Conservation (phyloP, 37 sponge, comb jelly and placozoan species). For the Petrosia ficiformis region DNA sequence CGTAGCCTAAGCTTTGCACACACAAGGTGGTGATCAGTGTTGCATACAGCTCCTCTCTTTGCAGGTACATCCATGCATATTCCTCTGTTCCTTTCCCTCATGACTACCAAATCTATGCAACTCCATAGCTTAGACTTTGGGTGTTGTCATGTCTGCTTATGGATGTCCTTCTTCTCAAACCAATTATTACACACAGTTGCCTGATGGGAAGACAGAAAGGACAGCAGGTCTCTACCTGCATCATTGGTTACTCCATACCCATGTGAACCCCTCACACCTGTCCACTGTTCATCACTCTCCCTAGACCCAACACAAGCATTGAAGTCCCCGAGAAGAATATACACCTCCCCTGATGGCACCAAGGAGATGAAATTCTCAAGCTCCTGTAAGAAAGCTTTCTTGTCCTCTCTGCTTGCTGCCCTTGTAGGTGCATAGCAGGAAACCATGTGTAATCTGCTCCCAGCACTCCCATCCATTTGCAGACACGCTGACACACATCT, state of each 20-base stretch:
- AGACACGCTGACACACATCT: constrained; percentile 14
- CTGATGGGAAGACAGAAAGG: constrained; percentile 22
- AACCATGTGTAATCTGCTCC: neutral
- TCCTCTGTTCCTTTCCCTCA: constrained; percentile 10
- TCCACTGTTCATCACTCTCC: constrained; percentile 35
- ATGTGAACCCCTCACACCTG: constrained; percentile 25
- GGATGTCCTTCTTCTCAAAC: constrained; percentile 28
- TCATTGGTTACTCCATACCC: constrained; percentile 38
- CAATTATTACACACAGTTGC: constrained; percentile 43
- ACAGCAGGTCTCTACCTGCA: constrained; percentile 35
- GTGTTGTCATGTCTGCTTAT: constrained; percentile 47
- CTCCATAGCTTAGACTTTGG: constrained; percentile 33
- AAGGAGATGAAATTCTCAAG: constrained; percentile 11
- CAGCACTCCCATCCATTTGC: neutral
- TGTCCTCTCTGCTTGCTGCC: neutral
- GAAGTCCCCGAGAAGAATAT: constrained; percentile 21
- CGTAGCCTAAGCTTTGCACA: neutral
- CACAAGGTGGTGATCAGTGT: constrained; percentile 26
- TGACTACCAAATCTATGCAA: constrained; percentile 43
- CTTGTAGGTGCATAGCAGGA: constrained; percentile 23
- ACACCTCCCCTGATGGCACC: constrained; percentile 12
- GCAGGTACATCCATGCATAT: constrained; percentile 26
- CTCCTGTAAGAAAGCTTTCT: constrained; percentile 14
- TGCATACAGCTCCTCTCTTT: constrained; percentile 21
- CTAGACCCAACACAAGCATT: no score